Evolutionary conservation across 2,888 invertebrate species (phyloP), one percentile per base, ranked within the genome.

Genomic region (Platynereis dumerilii): DNA sequence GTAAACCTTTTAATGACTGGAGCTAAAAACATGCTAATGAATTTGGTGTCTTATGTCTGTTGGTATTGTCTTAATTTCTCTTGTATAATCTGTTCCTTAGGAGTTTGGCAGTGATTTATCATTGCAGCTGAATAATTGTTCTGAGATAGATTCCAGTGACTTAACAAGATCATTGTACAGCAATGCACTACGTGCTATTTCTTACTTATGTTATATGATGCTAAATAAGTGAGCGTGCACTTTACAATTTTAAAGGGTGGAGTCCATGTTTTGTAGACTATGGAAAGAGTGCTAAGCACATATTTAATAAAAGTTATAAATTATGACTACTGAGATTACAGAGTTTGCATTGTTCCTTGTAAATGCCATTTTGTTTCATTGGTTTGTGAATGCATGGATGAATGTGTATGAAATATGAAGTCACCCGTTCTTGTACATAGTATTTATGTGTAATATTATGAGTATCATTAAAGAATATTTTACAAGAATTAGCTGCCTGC

Each of bases 101-200:
- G 34, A 34, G 34, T 34, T 34, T 34, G 34, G 34, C 34, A 34
- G 34, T 34, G 34, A 34, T 34, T 34, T 34, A 34, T 34, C 34
- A 34, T 34, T 34, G 34, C 34, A 34, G 20, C 24, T 17, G 52
- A 22, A 52, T 48, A n/a, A 48, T 48, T 48, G 22, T 20, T 55
- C 24, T 24, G 5, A 55, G 17, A 55, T 22, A 55, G 44, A 64
- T 64, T 58, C 58, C 53, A 64, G 52, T 29, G 58, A 64, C 45
- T 64, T 64, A 48, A 42, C 42, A 52, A 34, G 34, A 58, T 70
- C 67, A 65, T 66, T 68, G 68, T 68, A 68, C 65, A 65, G 68
- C 34, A 68, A 60, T 60, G 60, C 68, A 68, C 68, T 65, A 59
- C 45, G 58, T 60, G 54, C 39, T 64, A 54, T 64, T 64, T 64